These are phyloP conservation scores for Clunio marinus DNA, from an alignment of 2,888 invertebrate species.

Conservation along the genomic window DNA sequence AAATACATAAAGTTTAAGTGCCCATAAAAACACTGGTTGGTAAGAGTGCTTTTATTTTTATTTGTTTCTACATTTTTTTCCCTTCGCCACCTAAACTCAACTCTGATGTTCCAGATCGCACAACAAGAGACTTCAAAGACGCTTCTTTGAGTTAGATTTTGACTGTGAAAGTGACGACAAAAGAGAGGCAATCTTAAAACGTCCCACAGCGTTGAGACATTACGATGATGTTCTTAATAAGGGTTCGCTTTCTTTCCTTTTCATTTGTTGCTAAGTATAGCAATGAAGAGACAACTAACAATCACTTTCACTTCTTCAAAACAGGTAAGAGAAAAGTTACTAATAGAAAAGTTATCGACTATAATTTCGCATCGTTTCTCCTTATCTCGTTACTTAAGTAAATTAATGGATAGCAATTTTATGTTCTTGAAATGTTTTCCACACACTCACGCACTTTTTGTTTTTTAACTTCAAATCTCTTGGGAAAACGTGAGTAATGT, in stretches of 20 bases:
- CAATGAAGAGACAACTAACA: too few species aligned
- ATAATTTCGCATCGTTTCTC: not conserved
- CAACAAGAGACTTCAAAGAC: not conserved
- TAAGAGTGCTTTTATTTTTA: slow-evolving; percentile 18
- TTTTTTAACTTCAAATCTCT: not conserved
- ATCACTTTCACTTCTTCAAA: not conserved
- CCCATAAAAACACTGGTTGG: slow-evolving; percentile 37
- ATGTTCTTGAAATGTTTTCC: not conserved
- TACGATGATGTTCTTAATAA: slow-evolving; percentile 23
- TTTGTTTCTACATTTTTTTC: too few species aligned
- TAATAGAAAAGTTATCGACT: slow-evolving; percentile 25
- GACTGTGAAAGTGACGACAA: not conserved
- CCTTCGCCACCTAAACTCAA: not conserved
- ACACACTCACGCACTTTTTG: not conserved
- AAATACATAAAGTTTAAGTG: slow-evolving; percentile 37
- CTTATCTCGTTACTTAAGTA: not conserved
- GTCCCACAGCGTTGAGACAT: slow-evolving; percentile 35
- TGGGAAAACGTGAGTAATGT: too few species aligned
- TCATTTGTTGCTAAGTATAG: not conserved
- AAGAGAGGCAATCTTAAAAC: slow-evolving; percentile 26
- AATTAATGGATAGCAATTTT: not conserved
- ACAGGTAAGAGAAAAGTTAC: not conserved
- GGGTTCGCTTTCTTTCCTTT: slow-evolving; percentile 7
- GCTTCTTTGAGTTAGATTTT: too few species aligned
- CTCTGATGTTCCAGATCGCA: not conserved